Conservation (phyloP, 2,797 vertebrate genomes). For the Falco berigora region DNA sequence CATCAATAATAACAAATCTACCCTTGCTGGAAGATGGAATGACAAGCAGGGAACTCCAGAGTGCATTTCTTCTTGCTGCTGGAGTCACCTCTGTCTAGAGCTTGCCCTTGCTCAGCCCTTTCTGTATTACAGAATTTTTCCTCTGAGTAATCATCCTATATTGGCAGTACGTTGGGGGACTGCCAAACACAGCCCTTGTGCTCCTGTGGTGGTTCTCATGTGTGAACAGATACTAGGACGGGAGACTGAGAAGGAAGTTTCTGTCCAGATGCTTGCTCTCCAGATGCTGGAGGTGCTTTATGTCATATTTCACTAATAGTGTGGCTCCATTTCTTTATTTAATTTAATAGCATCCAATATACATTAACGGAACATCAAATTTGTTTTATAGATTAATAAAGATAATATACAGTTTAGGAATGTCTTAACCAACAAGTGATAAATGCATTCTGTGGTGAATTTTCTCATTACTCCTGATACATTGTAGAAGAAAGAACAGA, state of each 20-base stretch:
- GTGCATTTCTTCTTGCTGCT: background rate
- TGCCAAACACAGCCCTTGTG: background rate
- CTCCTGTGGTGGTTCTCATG: background rate
- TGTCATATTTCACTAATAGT: background rate
- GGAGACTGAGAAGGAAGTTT: background rate
- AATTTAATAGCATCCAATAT: background rate
- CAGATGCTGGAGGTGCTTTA: background rate
- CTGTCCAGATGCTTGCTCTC: background rate
- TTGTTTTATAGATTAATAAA: conserved; percentile 14
- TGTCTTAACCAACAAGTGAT: background rate
- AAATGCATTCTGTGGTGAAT: background rate
- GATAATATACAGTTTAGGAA: background rate
- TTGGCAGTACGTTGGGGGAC: background rate
- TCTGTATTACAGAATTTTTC: background rate
- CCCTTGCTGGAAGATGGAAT: background rate
- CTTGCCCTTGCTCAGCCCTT: background rate
- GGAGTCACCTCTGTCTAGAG: background rate
- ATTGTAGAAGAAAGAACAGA: background rate
- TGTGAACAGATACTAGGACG: background rate
- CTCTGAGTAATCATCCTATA: background rate
- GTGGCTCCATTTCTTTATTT: background rate
- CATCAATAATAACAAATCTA: background rate
- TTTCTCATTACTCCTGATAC: background rate
- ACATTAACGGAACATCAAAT: background rate
- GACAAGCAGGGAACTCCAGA: background rate